phyloP scores from a whole-genome alignment of 2,888 invertebrate genomes.

The Eubasilissa splendida region DNA sequence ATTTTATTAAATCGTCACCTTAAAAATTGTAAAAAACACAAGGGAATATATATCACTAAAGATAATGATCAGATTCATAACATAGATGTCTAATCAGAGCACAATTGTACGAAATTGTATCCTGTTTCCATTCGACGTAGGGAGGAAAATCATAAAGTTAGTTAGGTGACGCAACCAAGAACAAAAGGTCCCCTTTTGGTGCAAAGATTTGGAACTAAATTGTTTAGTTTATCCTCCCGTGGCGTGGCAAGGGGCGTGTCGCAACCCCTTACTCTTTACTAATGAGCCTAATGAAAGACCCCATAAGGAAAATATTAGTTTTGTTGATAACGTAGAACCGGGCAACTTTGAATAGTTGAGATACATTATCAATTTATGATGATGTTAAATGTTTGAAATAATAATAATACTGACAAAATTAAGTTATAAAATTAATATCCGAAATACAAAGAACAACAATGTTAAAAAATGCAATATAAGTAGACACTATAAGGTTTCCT shows the following conservation, averaged over 20 bases:
- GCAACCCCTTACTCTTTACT: slow-evolving; percentile 30
- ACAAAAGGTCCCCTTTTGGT: slow-evolving; percentile 23
- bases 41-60: background rate
- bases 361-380: background rate
- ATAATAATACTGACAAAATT: no score
- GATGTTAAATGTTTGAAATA: no score
- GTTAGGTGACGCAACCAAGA: slow-evolving; percentile 8
- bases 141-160: slow-evolving; percentile 1
- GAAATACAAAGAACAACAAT: no score
- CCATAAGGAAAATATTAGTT: slow-evolving; percentile 46
- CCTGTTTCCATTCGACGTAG: slow-evolving; percentile 1
- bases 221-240: slow-evolving; percentile 34
- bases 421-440: no score
- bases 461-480: no score
- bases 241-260: background rate
- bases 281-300: slow-evolving; percentile 52
- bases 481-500: no score
- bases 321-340: background rate
- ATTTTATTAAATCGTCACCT: background rate
- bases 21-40: background rate
- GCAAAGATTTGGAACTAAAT: slow-evolving; percentile 31
- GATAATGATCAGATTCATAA: slow-evolving; percentile 4
- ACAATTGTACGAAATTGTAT: slow-evolving; percentile 10
- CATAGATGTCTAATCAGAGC: background rate
- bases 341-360: background rate